phyloP scores from a whole-genome alignment of 2,888 invertebrate genomes.

The Aspidiotus destructor region DNA sequence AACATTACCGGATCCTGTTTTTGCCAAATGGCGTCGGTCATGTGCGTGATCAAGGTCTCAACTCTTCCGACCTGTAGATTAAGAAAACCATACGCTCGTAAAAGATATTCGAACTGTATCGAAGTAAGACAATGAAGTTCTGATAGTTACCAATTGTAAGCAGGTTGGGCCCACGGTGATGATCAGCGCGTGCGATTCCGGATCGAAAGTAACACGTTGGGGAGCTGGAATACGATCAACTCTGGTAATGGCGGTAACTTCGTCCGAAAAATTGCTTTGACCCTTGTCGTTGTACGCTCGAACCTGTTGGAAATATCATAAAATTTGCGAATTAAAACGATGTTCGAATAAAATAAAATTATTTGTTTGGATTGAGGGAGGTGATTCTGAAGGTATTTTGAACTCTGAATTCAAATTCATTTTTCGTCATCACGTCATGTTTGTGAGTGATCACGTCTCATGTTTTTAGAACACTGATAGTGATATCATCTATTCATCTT shows the following conservation, averaged over 20 bases:
- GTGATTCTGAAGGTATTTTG: too few relatives aligned
- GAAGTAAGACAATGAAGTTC: background rate
- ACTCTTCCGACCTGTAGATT: conserved; percentile 38
- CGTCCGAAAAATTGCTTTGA: conserved; percentile 76
- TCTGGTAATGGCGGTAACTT: conserved; percentile 68
- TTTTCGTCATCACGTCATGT: too few relatives aligned
- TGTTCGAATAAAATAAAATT: too few relatives aligned
- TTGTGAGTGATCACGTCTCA: too few relatives aligned
- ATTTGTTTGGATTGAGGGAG: too few relatives aligned
- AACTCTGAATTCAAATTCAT: too few relatives aligned
- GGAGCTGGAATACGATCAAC: conserved; percentile 75
- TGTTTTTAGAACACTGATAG: too few relatives aligned
- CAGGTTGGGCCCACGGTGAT: conserved; percentile 72
- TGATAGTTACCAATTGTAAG: conserved; percentile 52
- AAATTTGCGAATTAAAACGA: background rate
- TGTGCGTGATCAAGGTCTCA: conserved; percentile 36
- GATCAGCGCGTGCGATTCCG: conserved; percentile 61
- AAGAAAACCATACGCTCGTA: background rate
- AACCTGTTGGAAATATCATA: conserved; percentile 46
- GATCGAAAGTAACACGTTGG: conserved; percentile 71
- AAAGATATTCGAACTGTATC: background rate
- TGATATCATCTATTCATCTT: too few relatives aligned
- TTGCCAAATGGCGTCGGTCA: conserved; percentile 47
- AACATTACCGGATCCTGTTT: conserved; percentile 63
- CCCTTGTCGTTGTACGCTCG: conserved; percentile 82